These are phyloP conservation scores for Sinocyclocheilus grahami DNA, from an alignment of 2,113 vertebrate genomes.

Conservation along the genomic window DNA sequence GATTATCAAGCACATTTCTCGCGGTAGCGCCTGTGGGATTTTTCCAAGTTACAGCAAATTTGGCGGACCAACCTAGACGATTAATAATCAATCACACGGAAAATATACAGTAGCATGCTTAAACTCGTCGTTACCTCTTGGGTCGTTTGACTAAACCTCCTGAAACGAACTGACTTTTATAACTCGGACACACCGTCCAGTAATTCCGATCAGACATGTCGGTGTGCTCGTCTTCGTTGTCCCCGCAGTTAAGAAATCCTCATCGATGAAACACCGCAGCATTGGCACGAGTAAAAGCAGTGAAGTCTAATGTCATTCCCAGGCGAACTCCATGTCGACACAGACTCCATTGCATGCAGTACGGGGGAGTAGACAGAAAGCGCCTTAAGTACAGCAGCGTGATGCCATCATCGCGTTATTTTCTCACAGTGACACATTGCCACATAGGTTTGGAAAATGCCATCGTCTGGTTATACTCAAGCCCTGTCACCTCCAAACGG, in stretches of 20 bases:
- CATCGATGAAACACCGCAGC: constrained; percentile 14
- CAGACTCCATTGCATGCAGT: constrained; percentile 12
- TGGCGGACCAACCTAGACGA: neutral
- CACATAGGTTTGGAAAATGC: constrained; percentile 19
- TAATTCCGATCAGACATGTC: constrained; percentile 86
- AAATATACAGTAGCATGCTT: neutral
- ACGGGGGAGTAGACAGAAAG: neutral
- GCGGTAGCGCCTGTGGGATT: neutral
- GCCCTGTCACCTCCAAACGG: neutral
- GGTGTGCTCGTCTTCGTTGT: neutral
- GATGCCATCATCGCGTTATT: constrained; percentile 47
- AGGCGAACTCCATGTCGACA: constrained; percentile 21
- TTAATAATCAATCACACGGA: neutral
- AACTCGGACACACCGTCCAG: constrained; percentile 85
- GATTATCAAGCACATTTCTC: neutral
- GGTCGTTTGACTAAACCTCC: constrained; percentile 85
- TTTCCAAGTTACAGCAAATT: constrained; percentile 10
- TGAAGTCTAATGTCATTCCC: neutral
- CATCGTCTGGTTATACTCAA: constrained; percentile 12
- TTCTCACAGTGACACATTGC: constrained; percentile 40
- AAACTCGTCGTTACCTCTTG: constrained; percentile 76
- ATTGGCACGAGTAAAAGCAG: neutral
- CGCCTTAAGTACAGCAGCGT: neutral
- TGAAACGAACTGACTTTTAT: constrained; percentile 83
- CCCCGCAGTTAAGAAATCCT: neutral